Percentiles rank a stretch among this genome's conserved stretches.
phyloP scores from a whole-genome alignment of 53 echinoderm and acorn worm species.

The Echinometra lucunter region DNA sequence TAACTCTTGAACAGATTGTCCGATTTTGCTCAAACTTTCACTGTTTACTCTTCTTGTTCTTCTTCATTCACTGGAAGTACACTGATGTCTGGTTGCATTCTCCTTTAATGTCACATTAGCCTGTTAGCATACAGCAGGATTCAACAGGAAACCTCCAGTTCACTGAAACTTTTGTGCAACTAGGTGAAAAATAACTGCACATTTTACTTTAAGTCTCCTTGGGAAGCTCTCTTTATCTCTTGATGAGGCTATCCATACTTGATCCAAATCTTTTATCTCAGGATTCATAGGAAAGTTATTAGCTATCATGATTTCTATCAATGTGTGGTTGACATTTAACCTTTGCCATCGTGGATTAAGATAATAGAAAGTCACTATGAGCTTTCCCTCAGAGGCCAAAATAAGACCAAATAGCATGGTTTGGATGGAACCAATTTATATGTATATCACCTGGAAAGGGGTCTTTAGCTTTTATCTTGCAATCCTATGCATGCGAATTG shows the following conservation, averaged over 20 bases:
- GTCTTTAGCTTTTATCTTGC: not conserved
- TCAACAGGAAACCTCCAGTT: not conserved
- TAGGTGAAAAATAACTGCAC: not conserved
- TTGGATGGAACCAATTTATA: constrained; percentile 9
- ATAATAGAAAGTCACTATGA: not conserved
- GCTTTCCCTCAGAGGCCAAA: not conserved
- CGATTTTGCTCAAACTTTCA: too few relatives aligned
- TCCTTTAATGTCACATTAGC: not conserved
- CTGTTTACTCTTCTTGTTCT: too few relatives aligned
- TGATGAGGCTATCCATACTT: not conserved
- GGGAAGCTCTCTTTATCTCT: not conserved
- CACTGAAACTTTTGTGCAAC: not conserved
- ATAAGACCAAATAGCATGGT: not conserved
- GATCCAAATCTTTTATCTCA: not conserved
- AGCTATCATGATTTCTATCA: not conserved
- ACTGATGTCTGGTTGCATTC: too few relatives aligned
- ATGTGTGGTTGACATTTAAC: not conserved
- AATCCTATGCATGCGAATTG: not conserved
- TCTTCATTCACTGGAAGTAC: too few relatives aligned
- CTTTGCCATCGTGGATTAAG: not conserved
- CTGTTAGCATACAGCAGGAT: not conserved
- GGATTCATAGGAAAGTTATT: not conserved
- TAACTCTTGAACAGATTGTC: too few relatives aligned
- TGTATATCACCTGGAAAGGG: not conserved
- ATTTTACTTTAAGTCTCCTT: not conserved